Percentiles rank a stretch among this genome's conserved stretches.
Conservation (phyloP, 2,888 invertebrate genomes). For the Cheilosia grossa region DNA sequence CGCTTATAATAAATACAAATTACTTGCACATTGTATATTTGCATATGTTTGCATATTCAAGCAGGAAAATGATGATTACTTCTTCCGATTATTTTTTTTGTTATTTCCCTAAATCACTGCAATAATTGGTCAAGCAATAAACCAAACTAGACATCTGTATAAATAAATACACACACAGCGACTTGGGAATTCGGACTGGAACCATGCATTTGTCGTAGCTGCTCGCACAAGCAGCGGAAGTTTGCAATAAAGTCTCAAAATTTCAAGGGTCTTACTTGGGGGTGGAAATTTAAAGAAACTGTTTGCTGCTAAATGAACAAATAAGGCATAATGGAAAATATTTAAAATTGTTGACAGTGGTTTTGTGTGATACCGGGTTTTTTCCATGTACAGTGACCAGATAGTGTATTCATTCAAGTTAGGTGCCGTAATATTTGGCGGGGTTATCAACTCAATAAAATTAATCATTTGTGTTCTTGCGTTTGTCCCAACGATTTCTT, state of each 20-base stretch:
- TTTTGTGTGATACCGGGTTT: neutral
- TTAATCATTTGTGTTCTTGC: slow-evolving; percentile 6
- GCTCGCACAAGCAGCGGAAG: slow-evolving; percentile 35
- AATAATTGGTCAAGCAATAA: slow-evolving; percentile 43
- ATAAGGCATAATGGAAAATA: slow-evolving; percentile 20
- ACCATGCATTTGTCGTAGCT: slow-evolving; percentile 21
- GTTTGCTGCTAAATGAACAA: slow-evolving; percentile 10
- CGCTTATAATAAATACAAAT: neutral
- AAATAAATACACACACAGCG: slow-evolving; percentile 7
- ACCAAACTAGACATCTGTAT: neutral
- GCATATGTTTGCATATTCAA: slow-evolving; percentile 21
- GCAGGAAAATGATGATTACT: neutral
- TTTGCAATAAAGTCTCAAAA: slow-evolving; percentile 51
- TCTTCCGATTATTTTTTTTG: slow-evolving; percentile 24
- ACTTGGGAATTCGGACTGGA: slow-evolving; percentile 7
- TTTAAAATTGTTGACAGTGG: slow-evolving; percentile 21
- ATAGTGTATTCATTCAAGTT: slow-evolving; percentile 23
- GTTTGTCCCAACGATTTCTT: neutral
- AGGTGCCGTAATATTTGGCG: neutral
- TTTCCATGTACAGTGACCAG: neutral
- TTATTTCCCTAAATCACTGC: slow-evolving; percentile 29
- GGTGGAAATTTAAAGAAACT: slow-evolving; percentile 30
- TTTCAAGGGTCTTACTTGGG: slow-evolving; percentile 47
- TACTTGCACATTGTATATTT: neutral
- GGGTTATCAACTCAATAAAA: slow-evolving; percentile 48